These are phyloP conservation scores for Lepus oiostolus DNA, from an alignment of 2,797 vertebrate genomes.

Conservation along the genomic window DNA sequence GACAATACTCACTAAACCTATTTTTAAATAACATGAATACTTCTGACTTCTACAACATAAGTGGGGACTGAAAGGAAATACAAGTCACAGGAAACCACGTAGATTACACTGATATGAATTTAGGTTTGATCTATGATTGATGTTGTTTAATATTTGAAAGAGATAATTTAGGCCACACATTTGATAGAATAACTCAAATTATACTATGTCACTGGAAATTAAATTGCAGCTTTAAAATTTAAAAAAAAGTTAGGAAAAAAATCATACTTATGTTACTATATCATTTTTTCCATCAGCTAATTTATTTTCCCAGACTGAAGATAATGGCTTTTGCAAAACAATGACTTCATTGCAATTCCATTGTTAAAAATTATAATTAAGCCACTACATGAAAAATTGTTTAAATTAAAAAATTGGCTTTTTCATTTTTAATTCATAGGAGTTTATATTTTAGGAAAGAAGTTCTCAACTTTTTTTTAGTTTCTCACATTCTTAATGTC, in stretches of 20 bases:
- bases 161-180: background rate
- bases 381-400: background rate
- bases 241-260: background rate
- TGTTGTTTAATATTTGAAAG: background rate
- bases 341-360: background rate
- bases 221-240: background rate
- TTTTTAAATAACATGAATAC: constrained; percentile 42
- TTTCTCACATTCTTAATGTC: background rate
- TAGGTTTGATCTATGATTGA: background rate
- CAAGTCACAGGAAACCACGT: background rate
- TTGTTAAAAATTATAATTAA: background rate
- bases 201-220: background rate
- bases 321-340: background rate
- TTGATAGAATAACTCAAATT: background rate
- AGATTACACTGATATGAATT: background rate
- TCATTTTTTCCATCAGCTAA: background rate
- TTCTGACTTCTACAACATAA: constrained; percentile 3
- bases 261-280: background rate
- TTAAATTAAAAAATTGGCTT: no score
- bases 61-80: background rate
- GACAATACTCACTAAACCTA: background rate
- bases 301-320: background rate
- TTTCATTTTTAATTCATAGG: background rate
- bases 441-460: background rate
- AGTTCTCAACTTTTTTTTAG: background rate